Conservation (phyloP, 2,888 invertebrate genomes). For the Pollenia griseotomentosa region DNA sequence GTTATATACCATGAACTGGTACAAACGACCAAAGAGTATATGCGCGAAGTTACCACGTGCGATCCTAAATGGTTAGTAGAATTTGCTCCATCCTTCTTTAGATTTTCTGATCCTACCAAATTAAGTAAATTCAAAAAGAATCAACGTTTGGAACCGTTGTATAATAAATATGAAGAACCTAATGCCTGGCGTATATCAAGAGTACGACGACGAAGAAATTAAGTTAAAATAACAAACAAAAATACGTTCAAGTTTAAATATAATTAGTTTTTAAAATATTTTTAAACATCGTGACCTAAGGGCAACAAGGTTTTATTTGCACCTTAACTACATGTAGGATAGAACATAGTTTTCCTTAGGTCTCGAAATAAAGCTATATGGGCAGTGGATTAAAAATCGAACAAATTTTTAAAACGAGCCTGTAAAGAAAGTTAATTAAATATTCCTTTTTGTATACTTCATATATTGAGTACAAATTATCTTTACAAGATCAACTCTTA, state of each 20-base stretch:
- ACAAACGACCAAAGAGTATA: constrained; percentile 99
- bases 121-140: constrained; percentile 99
- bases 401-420: too few species aligned
- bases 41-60: constrained; percentile 98
- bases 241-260: neutral
- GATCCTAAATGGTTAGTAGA: constrained; percentile 99
- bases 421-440: too few species aligned
- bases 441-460: too few species aligned
- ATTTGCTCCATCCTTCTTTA: constrained; percentile 99
- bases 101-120: constrained; percentile 99
- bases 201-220: constrained; percentile 94
- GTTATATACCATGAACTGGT: constrained; percentile 99
- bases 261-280: constrained; percentile 19
- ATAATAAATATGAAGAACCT: constrained; percentile 99
- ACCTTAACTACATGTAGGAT: too few species aligned
- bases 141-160: constrained; percentile 98
- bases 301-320: too few species aligned
- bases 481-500: too few species aligned
- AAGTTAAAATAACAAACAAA: constrained; percentile 78
- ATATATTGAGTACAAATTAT: too few species aligned
- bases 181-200: constrained; percentile 99
- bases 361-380: too few species aligned
- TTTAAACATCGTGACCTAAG: neutral
- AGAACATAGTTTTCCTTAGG: too few species aligned
- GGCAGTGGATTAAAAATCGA: too few species aligned